These are phyloP conservation scores for Conchocele bisecta DNA, from an alignment of 2,888 invertebrate genomes.

Conservation along the genomic window DNA sequence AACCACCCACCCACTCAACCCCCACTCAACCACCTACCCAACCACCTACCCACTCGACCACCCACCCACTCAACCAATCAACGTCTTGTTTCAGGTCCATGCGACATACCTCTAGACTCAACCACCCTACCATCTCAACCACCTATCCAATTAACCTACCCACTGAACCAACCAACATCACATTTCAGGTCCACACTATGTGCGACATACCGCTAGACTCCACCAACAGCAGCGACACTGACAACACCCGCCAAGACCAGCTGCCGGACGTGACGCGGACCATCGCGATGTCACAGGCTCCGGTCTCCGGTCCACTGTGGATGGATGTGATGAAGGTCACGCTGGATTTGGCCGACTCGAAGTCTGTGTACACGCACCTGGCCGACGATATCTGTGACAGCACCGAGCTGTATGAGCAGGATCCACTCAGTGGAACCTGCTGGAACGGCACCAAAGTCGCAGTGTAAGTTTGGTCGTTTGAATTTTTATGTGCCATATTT, in stretches of 20 bases:
- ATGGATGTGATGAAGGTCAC: constrained; percentile 56
- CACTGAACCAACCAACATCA: too few species aligned
- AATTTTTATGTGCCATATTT: too few species aligned
- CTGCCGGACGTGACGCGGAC: constrained; percentile 6
- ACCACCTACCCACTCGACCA: too few species aligned
- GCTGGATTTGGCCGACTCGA: constrained; percentile 52
- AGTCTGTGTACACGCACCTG: constrained; percentile 46
- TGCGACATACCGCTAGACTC: constrained; percentile 42
- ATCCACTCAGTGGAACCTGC: constrained; percentile 46
- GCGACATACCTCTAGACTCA: too few species aligned
- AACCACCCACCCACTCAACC: too few species aligned
- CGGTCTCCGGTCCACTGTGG: constrained; percentile 40
- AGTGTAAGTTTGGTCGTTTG: constrained; percentile 47
- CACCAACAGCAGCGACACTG: background rate
- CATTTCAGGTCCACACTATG: constrained; percentile 48
- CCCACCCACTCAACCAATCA: too few species aligned
- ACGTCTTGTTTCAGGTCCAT: too few species aligned
- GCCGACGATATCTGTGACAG: constrained; percentile 50
- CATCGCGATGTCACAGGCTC: background rate
- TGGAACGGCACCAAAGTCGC: constrained; percentile 54
- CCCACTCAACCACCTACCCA: too few species aligned
- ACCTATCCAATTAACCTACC: too few species aligned
- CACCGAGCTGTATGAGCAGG: constrained; percentile 38
- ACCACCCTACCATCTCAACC: too few species aligned
- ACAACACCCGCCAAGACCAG: constrained; percentile 6